A percentile compares a stretch with the other conserved stretches of the same genome.
Conservation (phyloP, 1,140 invertebrate genomes). For the Octopus bimaculoides region DNA sequence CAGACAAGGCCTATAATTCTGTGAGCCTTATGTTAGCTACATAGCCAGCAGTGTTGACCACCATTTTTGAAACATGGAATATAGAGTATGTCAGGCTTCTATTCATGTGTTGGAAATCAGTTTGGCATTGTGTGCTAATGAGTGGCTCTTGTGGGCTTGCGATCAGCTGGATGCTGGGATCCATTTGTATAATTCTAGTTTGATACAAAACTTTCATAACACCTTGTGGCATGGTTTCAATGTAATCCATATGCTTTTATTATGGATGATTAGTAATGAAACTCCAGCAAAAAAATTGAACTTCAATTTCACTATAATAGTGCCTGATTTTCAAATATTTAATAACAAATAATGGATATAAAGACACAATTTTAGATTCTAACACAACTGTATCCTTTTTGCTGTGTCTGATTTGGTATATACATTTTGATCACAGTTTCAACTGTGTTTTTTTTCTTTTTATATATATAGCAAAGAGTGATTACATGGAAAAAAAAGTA, state of each 20-base stretch:
- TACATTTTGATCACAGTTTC: not conserved
- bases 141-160: no score
- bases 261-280: not conserved
- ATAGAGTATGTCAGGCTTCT: not conserved
- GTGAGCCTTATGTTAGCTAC: not conserved
- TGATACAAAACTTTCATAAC: not conserved
- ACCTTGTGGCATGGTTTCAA: constrained; percentile 1
- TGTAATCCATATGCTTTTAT: not conserved
- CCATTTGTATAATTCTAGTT: not conserved
- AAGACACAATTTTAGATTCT: constrained; percentile 9
- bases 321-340: constrained; percentile 8
- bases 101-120: not conserved
- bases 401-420: constrained; percentile 1
- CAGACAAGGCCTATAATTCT: no score
- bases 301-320: constrained; percentile 7
- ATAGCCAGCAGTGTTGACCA: not conserved
- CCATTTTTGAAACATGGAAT: not conserved
- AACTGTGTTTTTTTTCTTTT: not conserved
- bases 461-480: constrained; percentile 7
- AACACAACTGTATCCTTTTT: constrained; percentile 9
- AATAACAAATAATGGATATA: constrained; percentile 4
- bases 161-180: not conserved
- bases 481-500: not conserved
- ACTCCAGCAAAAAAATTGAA: not conserved
- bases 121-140: no score